A percentile compares a stretch with the other conserved stretches of the same genome.
These are phyloP conservation scores for Pomatostomus ruficeps DNA, from an alignment of 2,113 vertebrate genomes.

Conservation along the genomic window DNA sequence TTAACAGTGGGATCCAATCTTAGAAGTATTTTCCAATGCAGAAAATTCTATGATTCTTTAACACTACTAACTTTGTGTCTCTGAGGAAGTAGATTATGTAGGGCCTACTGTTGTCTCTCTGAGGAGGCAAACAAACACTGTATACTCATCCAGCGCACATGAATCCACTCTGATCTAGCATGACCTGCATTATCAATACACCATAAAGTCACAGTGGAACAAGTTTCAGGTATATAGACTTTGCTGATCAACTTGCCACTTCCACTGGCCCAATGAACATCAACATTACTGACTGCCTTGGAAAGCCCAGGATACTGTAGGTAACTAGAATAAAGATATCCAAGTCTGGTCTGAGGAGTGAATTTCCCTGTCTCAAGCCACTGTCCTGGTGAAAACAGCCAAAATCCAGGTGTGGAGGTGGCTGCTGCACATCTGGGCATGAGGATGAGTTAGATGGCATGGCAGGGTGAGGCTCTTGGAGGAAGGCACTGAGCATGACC, in stretches of 20 bases:
- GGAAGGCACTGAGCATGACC: not conserved
- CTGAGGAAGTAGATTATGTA: not conserved
- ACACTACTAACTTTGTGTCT: not conserved
- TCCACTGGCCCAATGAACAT: not conserved
- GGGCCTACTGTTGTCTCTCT: accelerated
- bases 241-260: not conserved
- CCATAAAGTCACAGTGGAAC: not conserved
- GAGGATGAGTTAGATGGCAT: not conserved
- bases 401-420: not conserved
- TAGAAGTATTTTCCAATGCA: not conserved
- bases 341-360: not conserved
- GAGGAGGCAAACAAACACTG: not conserved
- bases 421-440: not conserved
- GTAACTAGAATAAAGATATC: not conserved
- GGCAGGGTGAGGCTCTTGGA: not conserved
- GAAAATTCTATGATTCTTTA: not conserved
- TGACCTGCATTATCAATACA: not conserved
- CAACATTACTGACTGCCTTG: not conserved
- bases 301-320: not conserved
- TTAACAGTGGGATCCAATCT: not conserved
- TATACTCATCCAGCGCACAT: not conserved
- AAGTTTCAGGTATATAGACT: not conserved
- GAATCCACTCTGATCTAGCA: not conserved
- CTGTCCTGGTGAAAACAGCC: not conserved
- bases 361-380: not conserved